phyloP scores from a whole-genome alignment of 2,113 vertebrate genomes.

The Datnioides undecimradiatus region DNA sequence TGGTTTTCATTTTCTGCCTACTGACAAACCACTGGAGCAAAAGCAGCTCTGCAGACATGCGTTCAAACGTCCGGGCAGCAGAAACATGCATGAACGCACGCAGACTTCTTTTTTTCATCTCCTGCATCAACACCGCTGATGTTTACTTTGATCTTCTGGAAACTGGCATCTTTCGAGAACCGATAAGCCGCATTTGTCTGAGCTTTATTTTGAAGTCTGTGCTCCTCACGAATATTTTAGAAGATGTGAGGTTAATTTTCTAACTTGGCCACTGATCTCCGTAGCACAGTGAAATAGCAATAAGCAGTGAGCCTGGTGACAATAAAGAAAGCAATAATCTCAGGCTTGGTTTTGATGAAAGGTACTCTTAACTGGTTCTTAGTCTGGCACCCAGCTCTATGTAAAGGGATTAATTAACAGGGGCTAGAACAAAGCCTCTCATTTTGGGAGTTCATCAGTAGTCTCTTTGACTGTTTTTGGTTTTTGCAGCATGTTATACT shows the following conservation, averaged over 20 bases:
- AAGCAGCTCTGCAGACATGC: neutral
- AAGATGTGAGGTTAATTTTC: slow-evolving; percentile 50
- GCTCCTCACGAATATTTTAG: slow-evolving; percentile 14
- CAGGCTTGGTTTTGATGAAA: slow-evolving; percentile 30
- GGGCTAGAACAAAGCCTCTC: slow-evolving; percentile 46
- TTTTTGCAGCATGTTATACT: neutral
- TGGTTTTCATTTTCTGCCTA: neutral
- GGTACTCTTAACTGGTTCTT: slow-evolving; percentile 30
- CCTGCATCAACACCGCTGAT: neutral
- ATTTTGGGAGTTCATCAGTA: slow-evolving; percentile 28
- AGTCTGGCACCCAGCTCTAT: neutral
- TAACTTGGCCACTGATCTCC: slow-evolving; percentile 24
- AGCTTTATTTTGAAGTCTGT: neutral
- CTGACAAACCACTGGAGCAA: neutral
- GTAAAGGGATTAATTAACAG: slow-evolving; percentile 51
- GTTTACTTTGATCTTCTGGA: neutral
- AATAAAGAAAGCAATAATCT: slow-evolving; percentile 31
- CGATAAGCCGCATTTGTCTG: slow-evolving; percentile 3
- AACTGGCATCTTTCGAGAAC: slow-evolving; percentile 1
- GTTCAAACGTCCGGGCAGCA: neutral
- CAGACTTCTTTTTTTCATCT: neutral
- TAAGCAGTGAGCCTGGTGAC: slow-evolving; percentile 20
- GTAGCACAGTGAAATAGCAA: slow-evolving; percentile 18
- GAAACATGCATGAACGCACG: no score
- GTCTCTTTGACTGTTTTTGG: slow-evolving; percentile 13